Conservation (phyloP, 2,797 vertebrate genomes). For the Morelia viridis region DNA sequence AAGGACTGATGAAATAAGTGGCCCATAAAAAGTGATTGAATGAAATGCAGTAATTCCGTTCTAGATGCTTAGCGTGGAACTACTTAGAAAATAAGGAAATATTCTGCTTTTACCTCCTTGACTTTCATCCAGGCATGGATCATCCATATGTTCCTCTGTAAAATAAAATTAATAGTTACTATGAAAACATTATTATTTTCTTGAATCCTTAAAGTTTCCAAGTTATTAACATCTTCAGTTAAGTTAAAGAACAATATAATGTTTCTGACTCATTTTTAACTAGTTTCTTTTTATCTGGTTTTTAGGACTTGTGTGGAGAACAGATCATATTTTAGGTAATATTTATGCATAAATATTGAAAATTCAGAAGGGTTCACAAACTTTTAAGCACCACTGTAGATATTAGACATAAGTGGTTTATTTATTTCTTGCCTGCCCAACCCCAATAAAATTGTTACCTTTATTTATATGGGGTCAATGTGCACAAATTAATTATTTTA, state of each 20-base stretch:
- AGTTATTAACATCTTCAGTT: background rate
- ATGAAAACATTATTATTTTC: conserved; percentile 29
- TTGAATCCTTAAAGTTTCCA: background rate
- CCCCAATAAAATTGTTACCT: background rate
- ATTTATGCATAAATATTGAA: background rate
- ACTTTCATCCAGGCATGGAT: conserved; percentile 23
- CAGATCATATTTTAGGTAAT: background rate
- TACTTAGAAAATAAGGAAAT: background rate
- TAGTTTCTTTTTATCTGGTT: background rate
- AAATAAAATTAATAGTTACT: background rate
- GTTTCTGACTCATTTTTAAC: background rate
- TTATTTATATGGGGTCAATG: background rate
- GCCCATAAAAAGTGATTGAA: background rate
- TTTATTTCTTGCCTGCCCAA: background rate
- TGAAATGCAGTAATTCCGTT: background rate
- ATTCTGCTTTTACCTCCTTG: conserved; percentile 8
- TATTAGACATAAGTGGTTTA: background rate
- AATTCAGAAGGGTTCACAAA: background rate
- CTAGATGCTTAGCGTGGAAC: background rate
- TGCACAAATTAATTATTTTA: background rate
- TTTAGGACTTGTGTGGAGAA: background rate
- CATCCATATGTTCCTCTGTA: background rate
- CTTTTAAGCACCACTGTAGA: background rate
- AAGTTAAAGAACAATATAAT: background rate
- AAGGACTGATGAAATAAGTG: background rate